phyloP scores from a whole-genome alignment of 2,888 invertebrate species.

The Parnassius apollo region DNA sequence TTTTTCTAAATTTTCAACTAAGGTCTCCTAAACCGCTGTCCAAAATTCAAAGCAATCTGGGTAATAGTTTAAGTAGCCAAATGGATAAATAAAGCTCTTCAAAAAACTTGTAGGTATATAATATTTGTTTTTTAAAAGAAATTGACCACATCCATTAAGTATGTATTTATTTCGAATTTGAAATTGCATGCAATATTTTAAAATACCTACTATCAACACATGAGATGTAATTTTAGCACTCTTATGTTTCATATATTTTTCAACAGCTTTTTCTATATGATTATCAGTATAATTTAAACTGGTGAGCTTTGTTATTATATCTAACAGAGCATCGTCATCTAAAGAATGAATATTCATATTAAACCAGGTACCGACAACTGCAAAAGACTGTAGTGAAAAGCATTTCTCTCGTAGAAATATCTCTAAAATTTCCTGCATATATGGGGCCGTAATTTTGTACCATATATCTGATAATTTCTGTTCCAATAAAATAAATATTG shows the following conservation, averaged over 20 bases:
- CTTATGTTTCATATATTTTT: slow-evolving; percentile 82
- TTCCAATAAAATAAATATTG: slow-evolving; percentile 80
- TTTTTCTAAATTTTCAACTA: slow-evolving; percentile 80
- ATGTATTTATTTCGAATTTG: slow-evolving; percentile 80
- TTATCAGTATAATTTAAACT: slow-evolving; percentile 78
- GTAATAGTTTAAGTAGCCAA: slow-evolving; percentile 82
- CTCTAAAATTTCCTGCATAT: slow-evolving; percentile 73
- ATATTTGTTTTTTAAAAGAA: slow-evolving; percentile 71
- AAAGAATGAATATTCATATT: slow-evolving; percentile 82
- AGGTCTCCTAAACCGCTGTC: slow-evolving; percentile 72
- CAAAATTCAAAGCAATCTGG: slow-evolving; percentile 81
- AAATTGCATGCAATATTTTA: slow-evolving; percentile 83
- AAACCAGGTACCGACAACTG: slow-evolving; percentile 78
- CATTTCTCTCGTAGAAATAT: slow-evolving; percentile 62
- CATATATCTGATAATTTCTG: slow-evolving; percentile 80
- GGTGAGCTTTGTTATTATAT: slow-evolving; percentile 78
- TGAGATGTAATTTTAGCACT: slow-evolving; percentile 68
- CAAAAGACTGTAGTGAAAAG: slow-evolving; percentile 63
- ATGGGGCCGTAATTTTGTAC: slow-evolving; percentile 72
- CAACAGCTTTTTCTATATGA: slow-evolving; percentile 80
- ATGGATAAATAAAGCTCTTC: slow-evolving; percentile 80
- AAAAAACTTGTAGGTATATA: slow-evolving; percentile 77
- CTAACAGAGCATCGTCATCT: slow-evolving; percentile 78
- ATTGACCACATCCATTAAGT: slow-evolving; percentile 80
- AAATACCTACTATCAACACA: slow-evolving; percentile 81